Base-by-base conservation (phyloP, 2,888 invertebrate genomes). In the Archips crataeganus region DNA sequence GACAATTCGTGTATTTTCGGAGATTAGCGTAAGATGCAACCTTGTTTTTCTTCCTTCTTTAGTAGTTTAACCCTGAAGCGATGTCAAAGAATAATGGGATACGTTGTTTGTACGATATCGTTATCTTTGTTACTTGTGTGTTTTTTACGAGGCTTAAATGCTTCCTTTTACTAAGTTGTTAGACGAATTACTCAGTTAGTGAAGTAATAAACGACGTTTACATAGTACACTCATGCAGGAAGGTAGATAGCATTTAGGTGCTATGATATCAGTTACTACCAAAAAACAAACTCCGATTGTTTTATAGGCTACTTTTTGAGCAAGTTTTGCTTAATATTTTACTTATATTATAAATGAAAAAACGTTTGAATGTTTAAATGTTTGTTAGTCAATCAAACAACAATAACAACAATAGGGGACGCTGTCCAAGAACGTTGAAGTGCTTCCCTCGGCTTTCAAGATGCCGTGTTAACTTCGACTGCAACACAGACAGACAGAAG, bases 31-130 rank as follows among this genome's bases (percentile, higher is more conserved):
- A 70, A 76, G 80, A 78, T 34, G 71, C 69, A 71, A 79, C 78
- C 81, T 78, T 79, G 79, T 83, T 80, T 78, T 77, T 75, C 74
- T 71, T 78, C 77, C 77, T 76, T 78, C 78, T 80, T 82, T 79
- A 76, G 75, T 77, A 76, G 68, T 74, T 76, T 70, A 70, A 71
- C 77, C 80, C 77, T 69, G 64, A 69, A 76, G 78, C 76, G 67
- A 63, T 75, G 75, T 66, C 62, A 62, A 69, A 47, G 66, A 67
- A 57, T 67, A 67, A 67, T 57, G 36, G 66, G 66, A 61, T 39
- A 36, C 54, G 57, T 67, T 67, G 66, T 67, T 67, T 67, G 66
- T 67, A 23, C 42, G 42, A 67, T 67, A n/a, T 57, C 57, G 66
- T 67, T 67, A 67, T 67, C 65, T 67, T 67, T 57, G 66, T 57